Conservation (phyloP, 1,140 invertebrate species). For the Neuroterus valhalla region DNA sequence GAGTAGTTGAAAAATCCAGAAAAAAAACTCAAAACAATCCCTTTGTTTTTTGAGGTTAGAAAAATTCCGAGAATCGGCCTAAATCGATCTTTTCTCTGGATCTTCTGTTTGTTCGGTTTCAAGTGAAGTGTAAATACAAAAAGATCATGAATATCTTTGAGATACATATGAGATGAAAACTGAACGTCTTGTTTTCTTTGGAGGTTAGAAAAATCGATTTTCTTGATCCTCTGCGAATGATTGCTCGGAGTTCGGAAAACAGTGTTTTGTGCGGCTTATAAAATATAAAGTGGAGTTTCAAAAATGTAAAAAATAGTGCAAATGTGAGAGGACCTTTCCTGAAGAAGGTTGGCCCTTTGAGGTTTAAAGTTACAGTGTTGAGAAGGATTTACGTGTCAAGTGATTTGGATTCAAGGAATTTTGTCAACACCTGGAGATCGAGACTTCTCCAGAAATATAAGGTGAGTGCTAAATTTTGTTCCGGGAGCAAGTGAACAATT, state of each 20-base stretch:
- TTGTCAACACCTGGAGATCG: slow-evolving; percentile 22
- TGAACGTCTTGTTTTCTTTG: neutral
- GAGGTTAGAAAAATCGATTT: slow-evolving; percentile 3
- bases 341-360: neutral
- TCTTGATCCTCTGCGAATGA: neutral
- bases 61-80: neutral
- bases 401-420: neutral
- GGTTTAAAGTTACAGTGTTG: neutral
- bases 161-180: no score
- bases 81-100: neutral
- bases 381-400: neutral
- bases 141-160: no score
- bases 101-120: no score
- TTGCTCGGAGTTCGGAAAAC: neutral
- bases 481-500: neutral
- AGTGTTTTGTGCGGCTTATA: neutral
- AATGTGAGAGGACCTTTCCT: no score
- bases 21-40: no score
- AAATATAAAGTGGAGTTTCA: neutral
- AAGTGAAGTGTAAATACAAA: no score
- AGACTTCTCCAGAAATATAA: neutral
- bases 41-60: no score
- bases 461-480: slow-evolving; percentile 13
- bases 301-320: neutral
- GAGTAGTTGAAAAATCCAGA: no score